Percentiles rank a stretch among this genome's conserved stretches.
These are phyloP conservation scores for Hydrocynus forskahlii DNA, from an alignment of 2,797 vertebrate species.

Conservation along the genomic window DNA sequence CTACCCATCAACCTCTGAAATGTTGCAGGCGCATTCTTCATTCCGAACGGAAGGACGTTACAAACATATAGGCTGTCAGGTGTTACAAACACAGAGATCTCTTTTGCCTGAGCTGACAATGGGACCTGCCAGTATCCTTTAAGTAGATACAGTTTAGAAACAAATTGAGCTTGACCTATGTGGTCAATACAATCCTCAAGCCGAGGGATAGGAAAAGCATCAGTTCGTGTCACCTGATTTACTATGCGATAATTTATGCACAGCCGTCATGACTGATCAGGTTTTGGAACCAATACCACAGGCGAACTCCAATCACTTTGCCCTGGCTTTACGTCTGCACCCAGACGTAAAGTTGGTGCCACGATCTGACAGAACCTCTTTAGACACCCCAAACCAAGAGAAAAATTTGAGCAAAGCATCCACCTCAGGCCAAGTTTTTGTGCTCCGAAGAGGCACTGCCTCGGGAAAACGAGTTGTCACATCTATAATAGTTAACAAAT, in stretches of 20 bases:
- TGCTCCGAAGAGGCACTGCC: too few relatives aligned
- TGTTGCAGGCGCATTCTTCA: background rate
- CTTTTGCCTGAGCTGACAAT: background rate
- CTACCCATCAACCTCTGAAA: background rate
- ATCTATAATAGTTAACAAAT: slow-evolving; percentile 4
- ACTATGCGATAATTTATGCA: background rate
- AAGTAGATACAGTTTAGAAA: background rate
- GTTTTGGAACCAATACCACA: background rate
- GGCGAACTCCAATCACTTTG: background rate
- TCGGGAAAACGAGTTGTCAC: slow-evolving; percentile 14
- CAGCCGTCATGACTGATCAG: background rate
- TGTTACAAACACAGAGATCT: background rate
- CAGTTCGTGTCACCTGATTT: background rate
- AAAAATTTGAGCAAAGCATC: too few relatives aligned
- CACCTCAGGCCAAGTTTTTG: too few relatives aligned
- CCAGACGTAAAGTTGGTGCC: too few relatives aligned
- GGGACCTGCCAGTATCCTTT: background rate
- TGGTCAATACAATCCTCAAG: background rate
- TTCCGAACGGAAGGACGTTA: background rate
- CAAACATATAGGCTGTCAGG: background rate
- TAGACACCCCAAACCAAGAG: too few relatives aligned
- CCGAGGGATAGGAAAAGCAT: background rate
- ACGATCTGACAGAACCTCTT: too few relatives aligned
- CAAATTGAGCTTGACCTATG: background rate
- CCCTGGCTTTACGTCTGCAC: background rate